A percentile compares a stretch with the other conserved stretches of the same genome.
Conservation (phyloP, 1,140 invertebrate species). For the Sarcophaga bullata region DNA sequence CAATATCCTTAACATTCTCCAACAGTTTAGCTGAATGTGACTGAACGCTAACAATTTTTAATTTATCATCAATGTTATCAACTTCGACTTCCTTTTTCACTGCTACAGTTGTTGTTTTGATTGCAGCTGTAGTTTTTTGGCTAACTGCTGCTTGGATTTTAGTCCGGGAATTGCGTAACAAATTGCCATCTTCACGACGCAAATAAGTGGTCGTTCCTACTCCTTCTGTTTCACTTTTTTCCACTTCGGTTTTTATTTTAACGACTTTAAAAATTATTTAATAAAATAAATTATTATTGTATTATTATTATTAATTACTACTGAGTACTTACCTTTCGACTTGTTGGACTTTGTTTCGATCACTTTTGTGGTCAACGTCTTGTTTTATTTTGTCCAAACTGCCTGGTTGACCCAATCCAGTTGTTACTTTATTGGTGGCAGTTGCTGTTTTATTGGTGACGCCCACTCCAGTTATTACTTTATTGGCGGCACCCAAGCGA, state of each 20-base stretch:
- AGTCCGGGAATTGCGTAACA: slow-evolving; percentile 57
- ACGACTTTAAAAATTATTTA: neutral
- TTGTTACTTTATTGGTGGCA: slow-evolving; percentile 25
- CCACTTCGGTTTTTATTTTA: slow-evolving; percentile 26
- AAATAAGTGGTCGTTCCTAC: slow-evolving; percentile 42
- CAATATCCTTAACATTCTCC: slow-evolving; percentile 73
- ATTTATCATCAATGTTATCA: neutral
- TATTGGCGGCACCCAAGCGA: slow-evolving; percentile 43
- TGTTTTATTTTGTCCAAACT: slow-evolving; percentile 33
- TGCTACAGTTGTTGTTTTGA: neutral
- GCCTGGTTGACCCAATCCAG: slow-evolving; percentile 40
- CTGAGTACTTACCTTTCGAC: slow-evolving; percentile 35
- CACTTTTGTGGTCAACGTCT: slow-evolving; percentile 50
- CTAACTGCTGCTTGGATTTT: slow-evolving; percentile 57
- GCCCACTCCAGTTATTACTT: neutral
- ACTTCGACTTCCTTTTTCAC: slow-evolving; percentile 17
- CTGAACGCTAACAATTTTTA: slow-evolving; percentile 28
- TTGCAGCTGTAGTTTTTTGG: slow-evolving; percentile 48
- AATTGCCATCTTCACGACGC: slow-evolving; percentile 61
- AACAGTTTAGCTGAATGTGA: slow-evolving; percentile 29
- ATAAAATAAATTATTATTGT: neutral
- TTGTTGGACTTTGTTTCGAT: slow-evolving; percentile 45
- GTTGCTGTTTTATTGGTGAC: neutral
- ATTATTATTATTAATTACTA: neutral
- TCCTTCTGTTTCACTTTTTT: slow-evolving; percentile 30